Evolutionary conservation across 1,140 invertebrate species (phyloP).

Genomic region (Campoletis sonorensis): DNA sequence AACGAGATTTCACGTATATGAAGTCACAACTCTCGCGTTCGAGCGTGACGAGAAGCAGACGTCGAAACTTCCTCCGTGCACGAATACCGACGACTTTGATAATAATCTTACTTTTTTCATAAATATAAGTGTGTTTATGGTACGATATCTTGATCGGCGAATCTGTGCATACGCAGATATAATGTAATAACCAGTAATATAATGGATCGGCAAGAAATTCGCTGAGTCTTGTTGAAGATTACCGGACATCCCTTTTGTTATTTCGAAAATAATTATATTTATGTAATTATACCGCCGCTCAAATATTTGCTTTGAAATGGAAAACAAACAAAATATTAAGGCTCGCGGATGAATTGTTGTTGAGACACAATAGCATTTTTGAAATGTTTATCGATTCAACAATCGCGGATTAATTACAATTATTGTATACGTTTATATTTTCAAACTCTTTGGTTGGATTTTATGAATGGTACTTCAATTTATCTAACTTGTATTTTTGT

Average conservation of each 20-base stretch:
- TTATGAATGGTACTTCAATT: no score
- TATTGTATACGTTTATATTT: no score
- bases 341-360: no score
- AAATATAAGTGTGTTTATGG: not conserved
- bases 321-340: not conserved
- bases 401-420: no score
- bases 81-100: not conserved
- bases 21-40: constrained; percentile 1
- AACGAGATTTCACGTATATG: not conserved
- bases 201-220: not conserved
- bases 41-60: not conserved
- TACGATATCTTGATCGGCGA: not conserved
- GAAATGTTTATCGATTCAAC: no score
- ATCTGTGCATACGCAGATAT: not conserved
- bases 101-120: constrained; percentile 14
- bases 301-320: not conserved
- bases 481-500: no score
- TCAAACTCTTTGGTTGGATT: no score
- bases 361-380: no score
- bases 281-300: not conserved
- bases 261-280: not conserved
- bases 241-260: not conserved
- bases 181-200: constrained; percentile 21
- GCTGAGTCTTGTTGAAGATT: not conserved
- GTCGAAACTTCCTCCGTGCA: constrained; percentile 9